Base-by-base conservation (phyloP, 1,140 invertebrate genomes). In the Hydropsyche tenuis region DNA sequence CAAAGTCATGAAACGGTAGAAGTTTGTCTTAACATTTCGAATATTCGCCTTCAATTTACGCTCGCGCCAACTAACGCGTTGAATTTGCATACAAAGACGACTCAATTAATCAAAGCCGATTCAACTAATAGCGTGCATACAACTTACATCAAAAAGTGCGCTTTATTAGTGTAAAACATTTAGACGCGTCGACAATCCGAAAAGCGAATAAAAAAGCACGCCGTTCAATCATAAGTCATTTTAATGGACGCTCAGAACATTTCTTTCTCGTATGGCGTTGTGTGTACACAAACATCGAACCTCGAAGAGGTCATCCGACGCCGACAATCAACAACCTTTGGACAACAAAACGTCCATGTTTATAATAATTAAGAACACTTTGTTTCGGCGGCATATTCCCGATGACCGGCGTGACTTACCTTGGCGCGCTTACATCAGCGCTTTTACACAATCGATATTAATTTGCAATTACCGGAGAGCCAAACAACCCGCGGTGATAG, bases 391-490 rank as follows among this genome's bases (percentile, higher is more conserved):
- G 56, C n/a, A 23, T 20, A 16, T 62, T 62, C 18, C 56, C 12
- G 22, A 25, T n/a, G n/a, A n/a, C n/a, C n/a, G n/a, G n/a, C 56
- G 46, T 16, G 14, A 16, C 56, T 20, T 20, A 62, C 11, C 56
- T 48, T 12, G 9, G 23, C 2, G 18, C 23, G 45, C 45, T 68
- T 45, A 68, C 65, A 68, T 68, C 65, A 68, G 65, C 45, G 45
- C 23, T 68, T 68, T 68, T 65, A 68, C 45, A 68, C 65, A 68
- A 48, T 68, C 42, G 65, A 48, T 68, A 45, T 68, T 68, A 68
- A 68, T 68, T 68, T 48, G 65, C 65, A 68, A 68, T 68, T 68
- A 68, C 64, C 64, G 30, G 12, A 53, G 20, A 46, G 64, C 64
- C 20, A 46, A n/a, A n/a, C 20, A n/a, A 16, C 48, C 20, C 20